phyloP scores from a whole-genome alignment of 1,140 invertebrate species.

The Uloborus diversus region DNA sequence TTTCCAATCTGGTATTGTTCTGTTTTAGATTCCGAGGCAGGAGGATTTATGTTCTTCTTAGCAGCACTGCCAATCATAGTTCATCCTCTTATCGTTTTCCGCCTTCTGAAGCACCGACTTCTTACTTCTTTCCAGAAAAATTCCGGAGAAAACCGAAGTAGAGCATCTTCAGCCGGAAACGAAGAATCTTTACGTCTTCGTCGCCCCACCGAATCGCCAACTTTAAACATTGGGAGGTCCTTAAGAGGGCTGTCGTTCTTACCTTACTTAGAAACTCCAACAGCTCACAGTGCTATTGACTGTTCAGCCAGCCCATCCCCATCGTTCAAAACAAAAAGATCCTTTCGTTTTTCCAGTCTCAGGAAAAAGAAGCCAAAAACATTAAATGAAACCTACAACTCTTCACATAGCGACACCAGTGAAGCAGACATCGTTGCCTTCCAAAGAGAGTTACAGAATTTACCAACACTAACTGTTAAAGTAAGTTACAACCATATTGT shows the following conservation, averaged over 20 bases:
- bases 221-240: background rate
- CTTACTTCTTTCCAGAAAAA: conserved; percentile 60
- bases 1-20: too few species aligned
- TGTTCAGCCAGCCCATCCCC: conserved; percentile 58
- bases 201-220: conserved; percentile 12
- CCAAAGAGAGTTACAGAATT: conserved; percentile 69
- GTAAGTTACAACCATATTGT: too few species aligned
- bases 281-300: background rate
- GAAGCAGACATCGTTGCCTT: conserved; percentile 70
- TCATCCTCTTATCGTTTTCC: conserved; percentile 71
- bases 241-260: conserved; percentile 6
- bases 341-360: conserved; percentile 61
- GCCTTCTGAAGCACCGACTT: conserved; percentile 72
- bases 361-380: conserved; percentile 61
- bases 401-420: conserved; percentile 40
- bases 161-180: conserved; percentile 63
- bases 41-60: conserved; percentile 58
- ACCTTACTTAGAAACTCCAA: background rate
- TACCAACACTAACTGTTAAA: conserved; percentile 62
- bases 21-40: background rate
- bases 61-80: conserved; percentile 69
- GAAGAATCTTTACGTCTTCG: conserved; percentile 57
- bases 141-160: conserved; percentile 42
- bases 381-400: conserved; percentile 1
- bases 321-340: conserved; percentile 29